Conservation (phyloP, 1,140 invertebrate genomes). For the Copidosoma floridanum region DNA sequence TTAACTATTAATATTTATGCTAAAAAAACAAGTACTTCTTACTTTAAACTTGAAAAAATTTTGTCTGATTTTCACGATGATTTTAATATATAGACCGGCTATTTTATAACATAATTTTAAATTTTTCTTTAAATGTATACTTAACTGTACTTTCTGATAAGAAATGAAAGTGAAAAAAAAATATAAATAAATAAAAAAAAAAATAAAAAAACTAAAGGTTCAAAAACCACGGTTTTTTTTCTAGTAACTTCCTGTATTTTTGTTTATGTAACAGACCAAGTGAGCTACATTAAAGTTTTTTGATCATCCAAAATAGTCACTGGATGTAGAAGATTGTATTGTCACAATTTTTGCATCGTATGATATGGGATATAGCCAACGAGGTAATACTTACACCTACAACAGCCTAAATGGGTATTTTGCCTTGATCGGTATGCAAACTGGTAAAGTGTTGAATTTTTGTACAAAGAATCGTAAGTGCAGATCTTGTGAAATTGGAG, state of each 20-base stretch:
- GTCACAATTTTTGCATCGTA: conserved; percentile 7
- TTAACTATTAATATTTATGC: too few relatives aligned
- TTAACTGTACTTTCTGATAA: too few relatives aligned
- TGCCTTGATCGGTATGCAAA: conserved; percentile 3
- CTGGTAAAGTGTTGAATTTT: conserved; percentile 13
- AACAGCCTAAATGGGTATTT: conserved; percentile 23
- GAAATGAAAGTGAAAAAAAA: too few relatives aligned
- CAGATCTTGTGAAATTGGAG: conserved; percentile 3
- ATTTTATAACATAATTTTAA: too few relatives aligned
- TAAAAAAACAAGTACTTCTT: too few relatives aligned
- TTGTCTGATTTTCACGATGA: too few relatives aligned
- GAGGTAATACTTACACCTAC: conserved; percentile 2
- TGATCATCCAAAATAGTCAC: neutral
- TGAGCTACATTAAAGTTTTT: neutral
- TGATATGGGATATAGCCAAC: conserved; percentile 17
- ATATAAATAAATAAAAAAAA: too few relatives aligned
- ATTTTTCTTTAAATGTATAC: too few relatives aligned
- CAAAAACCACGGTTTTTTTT: neutral
- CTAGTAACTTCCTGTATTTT: neutral
- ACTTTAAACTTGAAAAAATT: too few relatives aligned
- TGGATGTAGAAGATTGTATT: neutral
- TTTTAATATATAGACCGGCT: too few relatives aligned
- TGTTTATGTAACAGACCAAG: neutral
- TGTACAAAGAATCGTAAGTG: conserved; percentile 14
- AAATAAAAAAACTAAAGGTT: neutral